These are phyloP conservation scores for Turdus rufiventris DNA, from an alignment of 2,113 vertebrate genomes.

Conservation along the genomic window DNA sequence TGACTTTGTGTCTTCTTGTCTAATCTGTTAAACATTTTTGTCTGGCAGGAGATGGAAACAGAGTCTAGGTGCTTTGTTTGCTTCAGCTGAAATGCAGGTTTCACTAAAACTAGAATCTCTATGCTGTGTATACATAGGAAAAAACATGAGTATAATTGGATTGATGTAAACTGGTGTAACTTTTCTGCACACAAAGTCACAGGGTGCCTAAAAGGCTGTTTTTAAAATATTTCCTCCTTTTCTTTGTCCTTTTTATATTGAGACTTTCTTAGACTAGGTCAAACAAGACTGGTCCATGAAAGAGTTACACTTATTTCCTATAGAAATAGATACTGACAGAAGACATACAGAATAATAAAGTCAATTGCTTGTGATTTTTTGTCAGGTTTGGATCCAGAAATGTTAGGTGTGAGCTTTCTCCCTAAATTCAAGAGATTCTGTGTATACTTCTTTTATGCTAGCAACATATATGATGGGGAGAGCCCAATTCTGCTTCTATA, in stretches of 20 bases:
- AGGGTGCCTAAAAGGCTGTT: neutral
- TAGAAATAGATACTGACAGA: neutral
- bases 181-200: neutral
- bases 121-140: neutral
- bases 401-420: neutral
- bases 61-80: neutral
- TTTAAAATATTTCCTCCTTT: neutral
- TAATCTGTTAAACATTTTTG: neutral
- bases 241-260: neutral
- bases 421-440: neutral
- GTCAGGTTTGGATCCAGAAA: neutral
- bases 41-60: neutral
- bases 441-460: neutral
- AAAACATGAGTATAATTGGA: neutral
- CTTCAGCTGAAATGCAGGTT: neutral
- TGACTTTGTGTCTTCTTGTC: neutral
- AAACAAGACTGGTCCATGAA: neutral
- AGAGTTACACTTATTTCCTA: neutral
- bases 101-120: neutral
- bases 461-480: neutral
- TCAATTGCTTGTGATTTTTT: neutral
- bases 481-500: neutral
- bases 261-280: neutral
- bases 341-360: neutral
- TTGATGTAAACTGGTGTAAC: neutral